Evolutionary conservation across 2,888 invertebrate species (phyloP).

Genomic region (Lepidocyrtinus sp.): DNA sequence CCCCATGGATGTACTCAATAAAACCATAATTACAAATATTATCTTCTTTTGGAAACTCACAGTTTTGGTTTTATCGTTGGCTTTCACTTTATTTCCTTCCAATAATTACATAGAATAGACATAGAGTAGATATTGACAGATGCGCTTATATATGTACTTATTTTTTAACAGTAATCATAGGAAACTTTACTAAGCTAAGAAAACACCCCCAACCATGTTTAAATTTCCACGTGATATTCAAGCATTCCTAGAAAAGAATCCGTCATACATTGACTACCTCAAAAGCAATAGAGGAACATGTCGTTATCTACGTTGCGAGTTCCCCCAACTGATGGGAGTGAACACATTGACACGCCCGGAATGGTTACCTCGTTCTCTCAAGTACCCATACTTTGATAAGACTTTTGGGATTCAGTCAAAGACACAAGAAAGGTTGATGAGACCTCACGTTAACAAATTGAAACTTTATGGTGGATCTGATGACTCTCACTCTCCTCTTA

Average conservation of each 20-base stretch:
- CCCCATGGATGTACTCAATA: no score
- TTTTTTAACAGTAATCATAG: no score
- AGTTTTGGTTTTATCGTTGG: no score
- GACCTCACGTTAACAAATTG: slow-evolving; percentile 44
- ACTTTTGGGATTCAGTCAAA: slow-evolving; percentile 21
- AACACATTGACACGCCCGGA: slow-evolving; percentile 36
- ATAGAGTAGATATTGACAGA: no score
- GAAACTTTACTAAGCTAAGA: no score
- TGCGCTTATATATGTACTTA: no score
- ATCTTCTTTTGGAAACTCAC: no score
- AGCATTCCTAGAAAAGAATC: slow-evolving; percentile 19
- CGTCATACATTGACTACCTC: slow-evolving; percentile 31
- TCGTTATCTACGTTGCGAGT: slow-evolving; percentile 46
- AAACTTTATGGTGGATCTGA: slow-evolving; percentile 38
- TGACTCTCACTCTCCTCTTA: slow-evolving; percentile 21
- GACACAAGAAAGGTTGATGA: slow-evolving; percentile 25
- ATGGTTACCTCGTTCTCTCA: slow-evolving; percentile 37
- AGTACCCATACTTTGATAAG: slow-evolving; percentile 46
- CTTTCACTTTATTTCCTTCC: no score
- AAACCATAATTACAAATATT: no score
- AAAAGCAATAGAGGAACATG: slow-evolving; percentile 31
- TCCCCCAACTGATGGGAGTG: slow-evolving; percentile 56
- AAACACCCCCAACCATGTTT: no score
- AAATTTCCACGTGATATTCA: slow-evolving; percentile 33
- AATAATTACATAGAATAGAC: no score